Percentiles rank a stretch among this genome's conserved stretches.
phyloP scores from a whole-genome alignment of 1,140 invertebrate species.

The Magallana ariakensis region DNA sequence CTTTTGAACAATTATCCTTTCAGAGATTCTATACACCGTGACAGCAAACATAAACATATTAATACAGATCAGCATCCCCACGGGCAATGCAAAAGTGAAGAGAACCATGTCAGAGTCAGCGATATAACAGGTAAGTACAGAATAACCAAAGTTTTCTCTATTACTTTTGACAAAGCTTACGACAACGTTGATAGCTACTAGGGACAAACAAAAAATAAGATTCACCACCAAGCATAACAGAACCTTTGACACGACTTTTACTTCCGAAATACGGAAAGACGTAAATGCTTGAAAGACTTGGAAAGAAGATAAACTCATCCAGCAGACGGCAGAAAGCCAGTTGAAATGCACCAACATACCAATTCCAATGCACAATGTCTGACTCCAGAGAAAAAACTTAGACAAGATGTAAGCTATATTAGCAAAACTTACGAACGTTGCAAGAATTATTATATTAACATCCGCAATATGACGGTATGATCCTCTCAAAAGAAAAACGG shows the following conservation, averaged over 20 bases:
- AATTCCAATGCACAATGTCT: background rate
- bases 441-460: background rate
- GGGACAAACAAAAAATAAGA: background rate
- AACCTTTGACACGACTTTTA: background rate
- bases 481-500: background rate
- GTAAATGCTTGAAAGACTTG: slow-evolving; percentile 24
- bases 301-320: slow-evolving; percentile 32
- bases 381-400: slow-evolving; percentile 8
- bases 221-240: background rate
- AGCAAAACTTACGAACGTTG: background rate
- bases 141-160: background rate
- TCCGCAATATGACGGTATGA: background rate
- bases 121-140: background rate
- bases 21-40: background rate
- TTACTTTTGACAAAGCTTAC: background rate
- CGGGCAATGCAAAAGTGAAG: background rate
- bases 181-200: background rate
- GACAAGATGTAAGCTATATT: background rate
- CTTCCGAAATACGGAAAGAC: background rate
- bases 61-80: background rate
- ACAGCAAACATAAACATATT: slow-evolving; percentile 15
- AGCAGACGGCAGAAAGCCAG: slow-evolving; percentile 9
- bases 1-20: background rate
- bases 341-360: slow-evolving; percentile 7
- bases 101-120: background rate